phyloP scores from a whole-genome alignment of 1,140 invertebrate genomes.

The Bombus confusus region DNA sequence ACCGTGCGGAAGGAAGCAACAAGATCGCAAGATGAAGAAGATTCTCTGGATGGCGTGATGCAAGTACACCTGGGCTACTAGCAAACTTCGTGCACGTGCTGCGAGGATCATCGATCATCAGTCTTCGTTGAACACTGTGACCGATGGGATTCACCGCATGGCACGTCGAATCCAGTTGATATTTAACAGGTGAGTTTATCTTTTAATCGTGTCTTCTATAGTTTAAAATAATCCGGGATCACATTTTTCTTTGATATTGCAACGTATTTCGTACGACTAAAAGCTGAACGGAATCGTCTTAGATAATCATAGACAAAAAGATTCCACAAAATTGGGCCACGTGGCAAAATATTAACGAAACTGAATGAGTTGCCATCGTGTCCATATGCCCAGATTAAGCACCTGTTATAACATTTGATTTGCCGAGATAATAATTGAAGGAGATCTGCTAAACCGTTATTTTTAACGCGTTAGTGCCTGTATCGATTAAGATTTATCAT shows the following conservation, averaged over 20 bases:
- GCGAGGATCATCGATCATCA: constrained; percentile 50
- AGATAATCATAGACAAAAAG: neutral
- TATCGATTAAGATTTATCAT: constrained; percentile 15
- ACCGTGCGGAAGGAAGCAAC: neutral
- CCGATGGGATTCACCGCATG: constrained; percentile 47
- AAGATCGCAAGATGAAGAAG: neutral
- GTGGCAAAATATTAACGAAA: neutral
- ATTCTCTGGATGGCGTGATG: neutral
- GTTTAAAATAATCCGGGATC: neutral
- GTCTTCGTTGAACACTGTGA: constrained; percentile 1
- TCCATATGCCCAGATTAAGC: neutral
- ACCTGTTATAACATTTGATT: neutral
- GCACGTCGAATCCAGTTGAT: constrained; percentile 49
- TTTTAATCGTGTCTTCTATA: no score
- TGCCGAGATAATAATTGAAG: neutral
- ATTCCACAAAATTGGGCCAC: no score
- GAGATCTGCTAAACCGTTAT: neutral
- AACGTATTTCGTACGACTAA: no score
- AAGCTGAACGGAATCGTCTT: no score
- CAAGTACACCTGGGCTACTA: neutral
- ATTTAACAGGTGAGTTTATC: constrained; percentile 57
- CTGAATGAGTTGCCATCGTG: neutral
- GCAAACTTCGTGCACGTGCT: constrained; percentile 46
- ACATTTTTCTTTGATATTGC: neutral
- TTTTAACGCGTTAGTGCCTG: no score